These are phyloP conservation scores for Epinotia demarniana DNA, from an alignment of 2,888 invertebrate genomes.

Conservation along the genomic window DNA sequence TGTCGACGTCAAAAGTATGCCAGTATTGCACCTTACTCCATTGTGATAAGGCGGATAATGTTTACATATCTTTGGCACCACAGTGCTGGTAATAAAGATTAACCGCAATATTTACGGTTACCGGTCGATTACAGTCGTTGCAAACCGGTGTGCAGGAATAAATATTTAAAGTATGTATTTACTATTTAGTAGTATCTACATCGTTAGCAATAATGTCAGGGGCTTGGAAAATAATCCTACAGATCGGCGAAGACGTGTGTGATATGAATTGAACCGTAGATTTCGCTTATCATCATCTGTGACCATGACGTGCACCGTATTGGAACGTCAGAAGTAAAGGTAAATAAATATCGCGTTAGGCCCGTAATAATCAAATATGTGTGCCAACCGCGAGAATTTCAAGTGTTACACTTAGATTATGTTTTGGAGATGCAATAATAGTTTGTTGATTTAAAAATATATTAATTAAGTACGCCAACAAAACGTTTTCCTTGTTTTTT, in stretches of 20 bases:
- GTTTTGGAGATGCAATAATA: too few relatives aligned
- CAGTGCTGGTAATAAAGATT: conserved; percentile 30
- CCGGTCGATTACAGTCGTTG: conserved; percentile 21
- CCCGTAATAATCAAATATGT: too few relatives aligned
- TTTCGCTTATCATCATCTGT: too few relatives aligned
- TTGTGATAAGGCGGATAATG: background rate
- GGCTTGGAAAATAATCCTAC: conserved; percentile 11
- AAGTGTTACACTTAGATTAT: too few relatives aligned
- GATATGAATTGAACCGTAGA: background rate
- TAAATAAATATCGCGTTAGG: too few relatives aligned
- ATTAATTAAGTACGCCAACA: too few relatives aligned
- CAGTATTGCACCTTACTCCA: background rate
- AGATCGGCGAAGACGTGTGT: background rate
- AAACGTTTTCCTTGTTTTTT: too few relatives aligned
- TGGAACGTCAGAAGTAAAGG: too few relatives aligned
- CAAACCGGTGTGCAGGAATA: conserved; percentile 26
- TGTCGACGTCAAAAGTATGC: background rate
- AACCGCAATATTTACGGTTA: conserved; percentile 43
- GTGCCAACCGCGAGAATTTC: too few relatives aligned
- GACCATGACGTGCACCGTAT: too few relatives aligned
- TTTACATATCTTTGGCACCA: background rate
- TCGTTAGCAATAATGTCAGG: conserved; percentile 30
- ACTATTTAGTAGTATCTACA: background rate
- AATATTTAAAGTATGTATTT: conserved; percentile 9
- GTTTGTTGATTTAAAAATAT: too few relatives aligned